Conservation (phyloP, 2,113 vertebrate species). For the Thinocorus orbignyianus region DNA sequence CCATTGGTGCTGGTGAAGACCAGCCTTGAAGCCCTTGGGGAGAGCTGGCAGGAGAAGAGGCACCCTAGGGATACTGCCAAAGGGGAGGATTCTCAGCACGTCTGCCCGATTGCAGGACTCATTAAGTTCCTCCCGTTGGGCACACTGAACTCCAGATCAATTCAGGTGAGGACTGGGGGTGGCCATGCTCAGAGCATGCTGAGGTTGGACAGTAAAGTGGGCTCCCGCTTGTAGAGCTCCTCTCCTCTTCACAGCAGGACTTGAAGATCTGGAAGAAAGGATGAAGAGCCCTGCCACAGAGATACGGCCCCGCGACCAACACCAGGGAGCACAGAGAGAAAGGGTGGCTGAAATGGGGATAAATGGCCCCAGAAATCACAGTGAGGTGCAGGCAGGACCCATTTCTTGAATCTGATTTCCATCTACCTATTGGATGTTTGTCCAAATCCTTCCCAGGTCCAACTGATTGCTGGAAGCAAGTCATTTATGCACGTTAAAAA, state of each 20-base stretch:
- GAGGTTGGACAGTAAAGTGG: neutral
- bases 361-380: neutral
- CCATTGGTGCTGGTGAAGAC: neutral
- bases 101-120: neutral
- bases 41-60: neutral
- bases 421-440: neutral
- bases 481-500: neutral
- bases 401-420: neutral
- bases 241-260: neutral
- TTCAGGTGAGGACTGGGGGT: neutral
- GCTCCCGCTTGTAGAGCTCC: neutral
- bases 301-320: rapidly evolving
- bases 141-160: neutral
- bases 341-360: neutral
- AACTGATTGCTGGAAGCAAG: neutral
- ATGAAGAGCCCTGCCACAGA: neutral
- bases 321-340: neutral
- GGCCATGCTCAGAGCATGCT: neutral
- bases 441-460: neutral
- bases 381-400: neutral
- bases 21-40: neutral
- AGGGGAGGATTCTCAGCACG: neutral
- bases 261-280: neutral
- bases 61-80: neutral
- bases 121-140: rapidly evolving